Evolutionary conservation across 2,113 vertebrate species (phyloP), one percentile per base, ranked within the genome.

Genomic region (Oncorhynchus tshawytscha): DNA sequence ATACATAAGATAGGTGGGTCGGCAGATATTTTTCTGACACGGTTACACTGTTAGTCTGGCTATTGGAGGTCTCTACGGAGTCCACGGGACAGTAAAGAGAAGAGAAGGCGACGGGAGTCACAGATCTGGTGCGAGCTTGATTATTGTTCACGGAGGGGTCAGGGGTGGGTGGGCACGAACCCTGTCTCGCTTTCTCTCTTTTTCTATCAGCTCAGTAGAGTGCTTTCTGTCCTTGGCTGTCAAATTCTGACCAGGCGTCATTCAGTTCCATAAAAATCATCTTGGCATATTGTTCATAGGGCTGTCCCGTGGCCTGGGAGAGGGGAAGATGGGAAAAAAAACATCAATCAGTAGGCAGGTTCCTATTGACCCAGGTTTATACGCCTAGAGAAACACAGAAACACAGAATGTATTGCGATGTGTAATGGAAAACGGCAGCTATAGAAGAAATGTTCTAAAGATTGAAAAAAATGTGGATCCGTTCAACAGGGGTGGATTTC

Each of bases 211-310:
- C 74, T 94, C 92, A 99, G 92, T 98, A 99, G 83, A 99, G 94
- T 45, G 98, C 91, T 89, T 99, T 99, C 88, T 97, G 98, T 92
- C 98, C 98, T 96, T 99, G 98, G 90, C 96, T 98, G 80, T 99
- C 98, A 93, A 99, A 99, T 95, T 99, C 98, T 91, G 98, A 99
- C 98, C 98, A 99, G 87, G 98, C 98, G 76, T 99, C 97, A 24
- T 99, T 99, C 72, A 99, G 91, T 92, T 99, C 98, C 96, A 99
- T 99, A 92, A 99, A 99, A 92, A 99, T 99, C 98, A 99, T 98
- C 95, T 99, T 99, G 95, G 98, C 98, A 82, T 99, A 99, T 90
- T 99, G 98, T 96, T 99, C 98, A 83, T 99, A 99, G 11, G 97
- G 96, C 90, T 99, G 94, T 79, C 97, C 98, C 1, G 98, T 99